These are phyloP conservation scores for Rhopalosiphum padi DNA, from an alignment of 1,140 invertebrate species.

Conservation along the genomic window DNA sequence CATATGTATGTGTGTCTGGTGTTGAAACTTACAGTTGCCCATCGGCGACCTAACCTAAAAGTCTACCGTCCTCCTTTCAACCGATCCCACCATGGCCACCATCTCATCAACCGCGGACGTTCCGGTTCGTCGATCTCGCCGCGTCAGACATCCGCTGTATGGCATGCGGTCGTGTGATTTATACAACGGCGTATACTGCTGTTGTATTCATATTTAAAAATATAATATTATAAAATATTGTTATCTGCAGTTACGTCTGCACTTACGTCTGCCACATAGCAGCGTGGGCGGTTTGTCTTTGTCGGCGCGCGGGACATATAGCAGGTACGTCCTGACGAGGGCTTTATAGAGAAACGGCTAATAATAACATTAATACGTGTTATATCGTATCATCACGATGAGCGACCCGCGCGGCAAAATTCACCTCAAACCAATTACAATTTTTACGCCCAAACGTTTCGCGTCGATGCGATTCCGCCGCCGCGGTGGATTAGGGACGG, in stretches of 20 bases:
- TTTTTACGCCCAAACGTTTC: constrained; percentile 19
- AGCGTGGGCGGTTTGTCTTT: constrained; percentile 17
- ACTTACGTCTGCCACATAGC: background rate
- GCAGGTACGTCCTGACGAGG: background rate
- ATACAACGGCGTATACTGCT: background rate
- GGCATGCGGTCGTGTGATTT: background rate
- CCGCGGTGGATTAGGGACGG: background rate
- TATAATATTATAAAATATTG: background rate
- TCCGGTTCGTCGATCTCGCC: background rate
- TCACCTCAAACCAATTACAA: background rate
- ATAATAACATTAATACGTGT: background rate
- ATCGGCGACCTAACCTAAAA: background rate
- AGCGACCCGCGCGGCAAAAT: background rate
- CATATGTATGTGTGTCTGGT: background rate
- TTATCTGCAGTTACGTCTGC: background rate
- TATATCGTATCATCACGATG: background rate
- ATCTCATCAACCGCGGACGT: background rate
- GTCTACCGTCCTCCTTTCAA: background rate
- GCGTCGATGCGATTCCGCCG: background rate
- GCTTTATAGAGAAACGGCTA: background rate
- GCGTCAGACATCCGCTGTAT: background rate
- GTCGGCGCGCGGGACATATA: background rate
- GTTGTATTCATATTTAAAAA: background rate
- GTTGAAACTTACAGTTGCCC: background rate
- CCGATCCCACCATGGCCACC: no score